These are phyloP conservation scores for Xenentodon cancila DNA, from an alignment of 2,797 vertebrate species.

Conservation along the genomic window DNA sequence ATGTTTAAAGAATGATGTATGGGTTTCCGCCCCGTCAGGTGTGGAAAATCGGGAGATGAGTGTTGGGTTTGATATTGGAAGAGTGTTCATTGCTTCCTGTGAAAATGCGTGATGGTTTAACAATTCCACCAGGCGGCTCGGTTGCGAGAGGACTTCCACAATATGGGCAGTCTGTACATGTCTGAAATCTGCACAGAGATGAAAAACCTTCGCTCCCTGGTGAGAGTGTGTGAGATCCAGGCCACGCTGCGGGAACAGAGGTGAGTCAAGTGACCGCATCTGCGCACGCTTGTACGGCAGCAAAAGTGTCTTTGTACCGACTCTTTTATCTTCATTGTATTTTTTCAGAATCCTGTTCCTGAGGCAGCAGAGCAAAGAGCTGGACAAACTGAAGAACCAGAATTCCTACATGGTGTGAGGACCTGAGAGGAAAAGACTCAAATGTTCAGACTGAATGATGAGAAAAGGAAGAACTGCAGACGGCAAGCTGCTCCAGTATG, in stretches of 20 bases:
- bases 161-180: slow-evolving; percentile 98
- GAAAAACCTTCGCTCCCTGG: slow-evolving; percentile 99
- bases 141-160: slow-evolving; percentile 95
- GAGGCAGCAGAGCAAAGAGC: slow-evolving; percentile 99
- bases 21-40: too few species aligned
- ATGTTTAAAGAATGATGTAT: too few species aligned
- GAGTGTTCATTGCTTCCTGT: too few species aligned
- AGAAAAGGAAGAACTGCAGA: slow-evolving; percentile 42
- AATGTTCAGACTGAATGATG: slow-evolving; percentile 37
- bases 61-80: too few species aligned
- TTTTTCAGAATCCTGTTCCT: slow-evolving; percentile 98
- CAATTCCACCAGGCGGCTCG: slow-evolving; percentile 88
- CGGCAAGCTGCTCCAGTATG: slow-evolving; percentile 45
- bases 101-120: background rate
- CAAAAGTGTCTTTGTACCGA: too few species aligned
- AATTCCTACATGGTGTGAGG: slow-evolving; percentile 99
- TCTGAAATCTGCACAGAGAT: slow-evolving; percentile 99
- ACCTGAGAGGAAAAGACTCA: slow-evolving; percentile 48
- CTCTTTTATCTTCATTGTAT: background rate
- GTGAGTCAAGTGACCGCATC: slow-evolving; percentile 68
- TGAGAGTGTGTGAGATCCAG: slow-evolving; percentile 99
- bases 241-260: slow-evolving; percentile 99
- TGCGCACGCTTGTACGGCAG: background rate
- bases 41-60: too few species aligned
- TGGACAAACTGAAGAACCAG: slow-evolving; percentile 99